Percentiles rank a stretch among this genome's conserved stretches.
These are phyloP conservation scores for Gymnarchus niloticus DNA, from an alignment of 2,113 vertebrate genomes.

Conservation along the genomic window DNA sequence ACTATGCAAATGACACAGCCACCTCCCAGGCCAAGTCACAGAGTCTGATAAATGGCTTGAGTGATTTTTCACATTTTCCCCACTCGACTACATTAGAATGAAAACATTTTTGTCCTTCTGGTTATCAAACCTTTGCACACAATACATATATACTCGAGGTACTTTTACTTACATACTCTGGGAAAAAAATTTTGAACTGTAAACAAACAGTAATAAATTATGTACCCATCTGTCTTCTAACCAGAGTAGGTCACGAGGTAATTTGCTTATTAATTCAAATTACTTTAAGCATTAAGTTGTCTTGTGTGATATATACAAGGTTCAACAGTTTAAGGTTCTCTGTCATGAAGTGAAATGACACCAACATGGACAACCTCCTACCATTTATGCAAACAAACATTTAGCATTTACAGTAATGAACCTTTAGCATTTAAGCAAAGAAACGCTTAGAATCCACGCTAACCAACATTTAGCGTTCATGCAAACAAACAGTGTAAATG, in stretches of 20 bases:
- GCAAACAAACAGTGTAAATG: no score
- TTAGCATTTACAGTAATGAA: neutral
- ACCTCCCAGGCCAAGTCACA: neutral
- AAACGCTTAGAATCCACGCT: neutral
- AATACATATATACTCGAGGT: neutral
- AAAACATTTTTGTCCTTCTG: conserved; percentile 13
- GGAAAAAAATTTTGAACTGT: neutral
- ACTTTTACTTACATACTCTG: neutral
- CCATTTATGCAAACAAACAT: no score
- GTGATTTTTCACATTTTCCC: neutral
- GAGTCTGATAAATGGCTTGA: conserved; percentile 5
- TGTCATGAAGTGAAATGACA: neutral
- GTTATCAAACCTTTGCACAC: neutral
- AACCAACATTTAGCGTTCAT: neutral
- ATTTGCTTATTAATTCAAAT: neutral
- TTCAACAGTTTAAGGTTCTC: neutral
- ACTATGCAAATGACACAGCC: conserved; percentile 25
- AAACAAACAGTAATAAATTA: neutral
- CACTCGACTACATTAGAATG: neutral
- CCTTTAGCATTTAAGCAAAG: neutral
- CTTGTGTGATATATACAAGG: neutral
- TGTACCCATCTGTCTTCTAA: neutral
- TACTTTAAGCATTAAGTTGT: neutral
- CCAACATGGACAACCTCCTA: neutral
- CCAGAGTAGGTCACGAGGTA: neutral